Percentiles rank a stretch among this genome's conserved stretches.
These are phyloP conservation scores for Hylaeus anthracinus DNA, from an alignment of 1,140 invertebrate species.

Conservation along the genomic window DNA sequence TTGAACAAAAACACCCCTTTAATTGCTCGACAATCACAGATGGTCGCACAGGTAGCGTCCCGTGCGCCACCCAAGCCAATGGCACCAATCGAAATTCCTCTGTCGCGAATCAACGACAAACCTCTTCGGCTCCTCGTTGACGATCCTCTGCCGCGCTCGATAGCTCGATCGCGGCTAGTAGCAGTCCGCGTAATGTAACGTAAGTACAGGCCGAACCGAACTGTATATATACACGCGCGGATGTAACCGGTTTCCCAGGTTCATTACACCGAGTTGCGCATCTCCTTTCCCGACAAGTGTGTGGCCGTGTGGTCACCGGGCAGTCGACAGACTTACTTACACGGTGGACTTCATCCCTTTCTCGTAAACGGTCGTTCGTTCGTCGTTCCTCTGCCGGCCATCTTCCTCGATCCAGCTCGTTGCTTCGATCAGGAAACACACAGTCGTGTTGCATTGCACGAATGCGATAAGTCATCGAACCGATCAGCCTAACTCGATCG, in stretches of 20 bases:
- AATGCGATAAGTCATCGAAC: conserved; percentile 60
- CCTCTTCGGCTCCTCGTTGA: neutral
- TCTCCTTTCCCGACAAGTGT: conserved; percentile 78
- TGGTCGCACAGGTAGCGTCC: neutral
- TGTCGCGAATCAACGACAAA: neutral
- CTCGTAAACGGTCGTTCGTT: conserved; percentile 47
- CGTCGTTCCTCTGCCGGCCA: conserved; percentile 15
- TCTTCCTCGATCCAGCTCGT: conserved; percentile 25
- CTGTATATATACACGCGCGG: conserved; percentile 68
- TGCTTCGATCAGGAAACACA: conserved; percentile 54
- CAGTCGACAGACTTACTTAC: conserved; percentile 63
- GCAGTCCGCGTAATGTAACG: conserved; percentile 64
- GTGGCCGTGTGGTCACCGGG: conserved; percentile 65
- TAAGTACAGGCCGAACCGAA: conserved; percentile 72
- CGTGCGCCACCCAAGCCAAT: neutral
- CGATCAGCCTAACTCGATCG: conserved; percentile 37
- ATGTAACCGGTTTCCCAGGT: conserved; percentile 80
- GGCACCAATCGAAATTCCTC: conserved; percentile 4
- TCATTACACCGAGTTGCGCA: conserved; percentile 79
- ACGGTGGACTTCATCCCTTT: conserved; percentile 70
- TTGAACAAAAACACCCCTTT: neutral
- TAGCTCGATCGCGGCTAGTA: conserved; percentile 56
- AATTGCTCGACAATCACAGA: neutral
- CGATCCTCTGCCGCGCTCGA: conserved; percentile 28
- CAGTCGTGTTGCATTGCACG: conserved; percentile 26